Base-by-base conservation (phyloP, 2,113 vertebrate species). In the Naja naja region DNA sequence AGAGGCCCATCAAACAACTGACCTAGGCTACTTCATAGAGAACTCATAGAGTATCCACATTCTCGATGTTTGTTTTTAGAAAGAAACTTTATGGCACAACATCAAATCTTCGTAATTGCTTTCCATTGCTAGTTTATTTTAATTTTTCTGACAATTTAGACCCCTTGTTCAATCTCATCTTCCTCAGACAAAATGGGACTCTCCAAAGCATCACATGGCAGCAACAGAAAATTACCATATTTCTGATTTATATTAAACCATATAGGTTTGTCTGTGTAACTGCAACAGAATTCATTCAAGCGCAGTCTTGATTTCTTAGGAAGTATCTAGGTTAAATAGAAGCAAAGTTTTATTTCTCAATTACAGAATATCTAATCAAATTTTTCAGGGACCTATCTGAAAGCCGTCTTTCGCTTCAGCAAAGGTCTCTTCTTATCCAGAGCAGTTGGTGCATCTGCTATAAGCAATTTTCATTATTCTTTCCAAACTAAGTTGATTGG, bases 71-170 rank as follows among this genome's bases (percentile, higher is more conserved):
- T 99, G 99, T 93, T 98, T 98, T 25, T 10, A 27, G 58, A 60
- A 60, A 43, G 43, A 89, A 39, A 23, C 98, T 99, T 99, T 0
- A 99, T 27, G 99, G 99, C n/a, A 99, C 99, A 95, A 99, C 93
- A 99, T 98, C 98, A 99, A 93, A 99, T 99, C 98, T 95, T 98
- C 98, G 96, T 99, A 99, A 89, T 98, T 98, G 52, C 98, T 98
- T 96, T 99, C 98, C 94, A 99, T 55, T 14, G 99, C 98, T 96
- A 99, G 95, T 96, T 99, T 98, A 16, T 30, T 64, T 64, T 30
- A 60, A 97, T 99, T 99, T 95, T 99, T 99, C 95, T 99, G 98
- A 97, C 98, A 99, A 93, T 60, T 60, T 64, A 23, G 69, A 5
- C 94, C 47, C 53, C 55, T 89, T 53, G 47, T 90, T 90, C 93